These are phyloP conservation scores for Etheostoma cragini DNA, from an alignment of 2,113 vertebrate genomes.

Conservation along the genomic window DNA sequence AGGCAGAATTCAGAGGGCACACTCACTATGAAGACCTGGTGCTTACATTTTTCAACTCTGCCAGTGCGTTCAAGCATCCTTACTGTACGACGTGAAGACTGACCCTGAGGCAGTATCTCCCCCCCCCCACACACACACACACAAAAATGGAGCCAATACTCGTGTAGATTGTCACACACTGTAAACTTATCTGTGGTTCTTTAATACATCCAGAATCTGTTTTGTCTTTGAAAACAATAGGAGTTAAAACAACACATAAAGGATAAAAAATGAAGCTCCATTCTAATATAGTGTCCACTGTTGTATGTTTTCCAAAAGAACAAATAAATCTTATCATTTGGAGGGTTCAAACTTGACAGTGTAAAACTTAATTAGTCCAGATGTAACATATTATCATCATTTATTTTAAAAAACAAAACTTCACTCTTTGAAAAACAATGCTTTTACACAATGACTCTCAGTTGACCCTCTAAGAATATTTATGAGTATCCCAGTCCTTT, in stretches of 20 bases:
- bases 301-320: not conserved
- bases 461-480: not conserved
- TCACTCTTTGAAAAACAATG: slow-evolving; percentile 4
- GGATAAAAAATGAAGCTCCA: not conserved
- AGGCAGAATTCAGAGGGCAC: slow-evolving; percentile 49
- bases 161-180: slow-evolving; percentile 49
- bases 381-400: not conserved
- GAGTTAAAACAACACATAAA: not conserved
- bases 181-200: slow-evolving; percentile 38
- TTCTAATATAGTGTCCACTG: not conserved
- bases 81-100: not conserved
- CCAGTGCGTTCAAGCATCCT: slow-evolving; percentile 17
- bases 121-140: too few species aligned
- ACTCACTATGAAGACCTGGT: not conserved
- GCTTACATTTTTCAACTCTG: slow-evolving; percentile 19
- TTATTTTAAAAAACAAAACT: not conserved
- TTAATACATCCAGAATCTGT: slow-evolving; percentile 32
- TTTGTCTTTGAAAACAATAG: slow-evolving; percentile 30
- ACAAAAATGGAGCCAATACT: slow-evolving; percentile 49
- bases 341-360: not conserved
- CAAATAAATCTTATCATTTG: too few species aligned
- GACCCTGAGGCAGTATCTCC: not conserved
- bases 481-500: not conserved
- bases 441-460: not conserved
- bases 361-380: not conserved